Evolutionary conservation across 2,888 invertebrate species (phyloP).

Genomic region (Buathra laborator): DNA sequence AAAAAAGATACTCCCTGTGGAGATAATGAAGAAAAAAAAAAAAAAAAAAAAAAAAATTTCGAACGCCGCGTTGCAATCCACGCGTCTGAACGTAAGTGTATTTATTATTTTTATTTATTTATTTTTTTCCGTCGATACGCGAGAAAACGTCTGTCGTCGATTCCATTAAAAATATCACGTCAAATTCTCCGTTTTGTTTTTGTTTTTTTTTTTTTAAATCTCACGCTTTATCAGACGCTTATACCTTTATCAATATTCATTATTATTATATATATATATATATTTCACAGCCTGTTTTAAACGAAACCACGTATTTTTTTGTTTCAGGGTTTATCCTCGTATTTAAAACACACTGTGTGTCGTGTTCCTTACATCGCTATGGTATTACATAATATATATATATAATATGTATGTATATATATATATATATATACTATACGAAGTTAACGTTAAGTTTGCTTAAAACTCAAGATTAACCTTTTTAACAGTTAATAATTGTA

Average conservation of each 20-base stretch:
- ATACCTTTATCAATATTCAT: slow-evolving; percentile 71
- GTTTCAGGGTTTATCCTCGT: slow-evolving; percentile 66
- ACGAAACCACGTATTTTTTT: slow-evolving; percentile 73
- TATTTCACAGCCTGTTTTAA: slow-evolving; percentile 81
- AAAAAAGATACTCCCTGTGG: not conserved
- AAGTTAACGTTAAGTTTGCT: slow-evolving; percentile 66
- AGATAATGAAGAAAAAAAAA: not conserved
- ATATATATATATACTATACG: slow-evolving; percentile 70
- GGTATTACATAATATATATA: slow-evolving; percentile 69
- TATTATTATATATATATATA: slow-evolving; percentile 69
- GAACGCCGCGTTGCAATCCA: slow-evolving; percentile 1
- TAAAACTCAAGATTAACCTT: slow-evolving; percentile 71
- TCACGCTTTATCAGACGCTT: slow-evolving; percentile 67
- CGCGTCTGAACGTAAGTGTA: not conserved
- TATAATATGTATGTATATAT: slow-evolving; percentile 55
- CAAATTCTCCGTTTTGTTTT: slow-evolving; percentile 54
- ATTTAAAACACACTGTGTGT: slow-evolving; percentile 78
- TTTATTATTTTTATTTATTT: not conserved
- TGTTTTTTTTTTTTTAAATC: not conserved
- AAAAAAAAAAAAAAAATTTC: not conserved
- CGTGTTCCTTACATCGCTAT: slow-evolving; percentile 68
- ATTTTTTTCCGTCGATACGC: slow-evolving; percentile 24
- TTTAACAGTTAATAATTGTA: slow-evolving; percentile 73
- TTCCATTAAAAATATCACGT: slow-evolving; percentile 65
- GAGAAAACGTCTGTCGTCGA: slow-evolving; percentile 54